Base-by-base conservation (phyloP, 2,888 invertebrate genomes). In the Aphelenchoides bicaudatus region DNA sequence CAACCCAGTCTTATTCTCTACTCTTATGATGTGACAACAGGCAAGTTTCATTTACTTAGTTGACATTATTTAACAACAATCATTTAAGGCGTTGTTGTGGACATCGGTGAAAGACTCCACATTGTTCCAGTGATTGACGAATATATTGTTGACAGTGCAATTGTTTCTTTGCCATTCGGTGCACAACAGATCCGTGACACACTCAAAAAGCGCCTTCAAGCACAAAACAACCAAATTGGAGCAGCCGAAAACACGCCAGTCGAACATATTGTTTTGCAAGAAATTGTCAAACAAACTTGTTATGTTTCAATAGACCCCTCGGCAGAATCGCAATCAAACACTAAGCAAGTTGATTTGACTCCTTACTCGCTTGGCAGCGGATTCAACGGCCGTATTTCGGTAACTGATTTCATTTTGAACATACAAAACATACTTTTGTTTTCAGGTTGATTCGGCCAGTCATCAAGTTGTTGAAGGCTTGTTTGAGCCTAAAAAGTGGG, bases 51-150 rank as follows among this genome's bases (percentile, higher is more conserved):
- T n/a, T n/a, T n/a, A n/a, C n/a, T n/a, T n/a, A n/a, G n/a, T n/a
- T n/a, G n/a, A n/a, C n/a, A n/a, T n/a, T n/a, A n/a, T n/a, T n/a
- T n/a, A n/a, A n/a, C n/a, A n/a, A n/a, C n/a, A n/a, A n/a, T n/a
- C n/a, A n/a, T n/a, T n/a, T n/a, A n/a, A n/a, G n/a, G 85, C 21
- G 82, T 85, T 49, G 82, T 85, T 29, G 84, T 85, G 19, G 85
- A 85, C 71, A 80, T 85, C 50, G 85, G 85, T 27, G 84, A 85
- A 63, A 75, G 84, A 58, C 79, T 84, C 56, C 84, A 84, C 65
- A 82, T 85, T 34, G 79, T 84, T 34, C 84, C 85, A 23, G 82
- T 85, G 37, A 83, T 82, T 68, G 84, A 85, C 73, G 85, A 82
- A 46, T 82, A 82, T 62, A 80, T 82, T 23, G 80, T 82, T 21